A percentile compares a stretch with the other conserved stretches of the same genome.
Conservation (phyloP, 2,888 invertebrate genomes). For the Hyppa rectilinea region DNA sequence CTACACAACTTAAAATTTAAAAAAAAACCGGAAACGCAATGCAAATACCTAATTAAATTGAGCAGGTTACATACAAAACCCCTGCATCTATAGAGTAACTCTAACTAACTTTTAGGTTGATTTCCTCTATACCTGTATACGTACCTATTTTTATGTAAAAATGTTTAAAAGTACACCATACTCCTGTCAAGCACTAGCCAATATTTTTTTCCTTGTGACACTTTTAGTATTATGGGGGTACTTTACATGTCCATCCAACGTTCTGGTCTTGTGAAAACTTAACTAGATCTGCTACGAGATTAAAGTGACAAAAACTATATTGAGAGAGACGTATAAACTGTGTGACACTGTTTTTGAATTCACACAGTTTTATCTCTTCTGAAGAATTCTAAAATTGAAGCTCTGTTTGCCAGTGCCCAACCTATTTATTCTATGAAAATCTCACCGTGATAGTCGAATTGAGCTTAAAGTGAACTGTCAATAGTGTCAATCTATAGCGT, state of each 20-base stretch:
- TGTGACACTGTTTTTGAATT: background rate
- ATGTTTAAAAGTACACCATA: conserved; percentile 18
- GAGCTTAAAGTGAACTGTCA: too few relatives aligned
- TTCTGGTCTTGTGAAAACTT: conserved; percentile 11
- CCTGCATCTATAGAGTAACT: background rate
- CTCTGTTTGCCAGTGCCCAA: background rate
- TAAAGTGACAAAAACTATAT: background rate
- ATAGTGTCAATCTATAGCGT: too few relatives aligned
- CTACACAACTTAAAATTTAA: background rate
- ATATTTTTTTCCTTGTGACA: conserved; percentile 15
- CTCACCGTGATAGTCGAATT: too few relatives aligned
- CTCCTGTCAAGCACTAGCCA: background rate
- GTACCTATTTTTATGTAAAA: background rate
- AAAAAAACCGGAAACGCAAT: background rate
- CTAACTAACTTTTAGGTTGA: too few relatives aligned
- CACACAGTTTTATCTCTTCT: background rate
- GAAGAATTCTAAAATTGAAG: background rate
- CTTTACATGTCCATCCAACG: background rate
- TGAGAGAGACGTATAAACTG: too few relatives aligned
- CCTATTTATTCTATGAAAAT: too few relatives aligned
- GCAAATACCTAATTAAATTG: background rate
- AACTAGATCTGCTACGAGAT: background rate
- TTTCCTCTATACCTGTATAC: too few relatives aligned
- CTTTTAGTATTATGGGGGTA: conserved; percentile 11
- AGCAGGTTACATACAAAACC: background rate